Evolutionary conservation across 2,888 invertebrate species (phyloP), one percentile per base, ranked within the genome.

Genomic region (Mechanitis mazaeus): DNA sequence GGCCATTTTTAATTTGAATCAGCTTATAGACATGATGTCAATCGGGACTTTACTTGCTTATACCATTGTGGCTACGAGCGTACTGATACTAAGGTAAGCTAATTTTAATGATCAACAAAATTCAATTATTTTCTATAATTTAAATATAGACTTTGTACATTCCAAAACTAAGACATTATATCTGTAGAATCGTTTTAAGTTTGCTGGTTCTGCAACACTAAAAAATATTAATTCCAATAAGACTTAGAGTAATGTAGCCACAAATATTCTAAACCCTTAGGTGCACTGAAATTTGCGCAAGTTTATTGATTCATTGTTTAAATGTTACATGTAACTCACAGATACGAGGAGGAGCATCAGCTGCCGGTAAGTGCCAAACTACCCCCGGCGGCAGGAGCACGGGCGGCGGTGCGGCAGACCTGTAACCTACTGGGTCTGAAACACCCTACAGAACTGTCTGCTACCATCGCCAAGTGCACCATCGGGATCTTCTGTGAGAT

Each of bases 11-110:
- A 95, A 98, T 84, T 87, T 98, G 64, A 93, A 96, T 65, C 97
- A 97, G 77, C 87, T 98, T 62, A 97, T 98, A 65, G 97, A 98
- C 75, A 98, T 98, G 95, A 97, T 98, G 96, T 97, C 97, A 7
- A 98, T 98, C 72, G 96, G 96, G 11, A 97, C 97, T 0, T 88
- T 97, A 1, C 90, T 97, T 59, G 97, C 97, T 0, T 98, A 98
- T 80, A 96, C 97, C 2, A 97, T 98, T 68, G 98, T 98, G 1
- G 96, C 97, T 1, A 93, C 96, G 62, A 96, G 96, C 72, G 97
- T 98, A 2, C 91, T 98, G 7, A 93, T 98, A 59, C 91, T 98
- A 45, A 94, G 98, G 92, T 97, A 91, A 20, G 54, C n/a, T 31
- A 5, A 7, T 53, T 11, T 56, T 5, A 35, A 12, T 35, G 6